Conservation (phyloP, 2,888 invertebrate species). For the Hemicrepidius hirtus region DNA sequence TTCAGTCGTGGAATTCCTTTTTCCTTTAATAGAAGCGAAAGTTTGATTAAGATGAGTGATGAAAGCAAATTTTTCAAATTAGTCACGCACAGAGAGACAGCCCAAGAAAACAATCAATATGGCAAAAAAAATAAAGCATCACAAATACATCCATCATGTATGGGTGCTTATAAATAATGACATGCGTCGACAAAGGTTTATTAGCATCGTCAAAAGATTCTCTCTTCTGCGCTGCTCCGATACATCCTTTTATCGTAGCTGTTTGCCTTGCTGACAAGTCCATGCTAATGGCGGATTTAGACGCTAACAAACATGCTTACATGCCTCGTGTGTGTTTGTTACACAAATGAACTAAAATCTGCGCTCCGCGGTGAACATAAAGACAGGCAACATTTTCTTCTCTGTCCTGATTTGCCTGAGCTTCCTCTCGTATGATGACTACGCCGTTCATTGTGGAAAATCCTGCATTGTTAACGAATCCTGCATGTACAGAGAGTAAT, state of each 20-base stretch:
- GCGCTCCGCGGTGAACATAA: slow-evolving; percentile 45
- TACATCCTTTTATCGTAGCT: slow-evolving; percentile 54
- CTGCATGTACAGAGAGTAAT: slow-evolving; percentile 11
- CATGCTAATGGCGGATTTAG: slow-evolving; percentile 70
- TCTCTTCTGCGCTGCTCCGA: slow-evolving; percentile 55
- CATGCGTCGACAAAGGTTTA: slow-evolving; percentile 68
- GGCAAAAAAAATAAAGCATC: slow-evolving; percentile 37
- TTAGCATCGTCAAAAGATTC: slow-evolving; percentile 69
- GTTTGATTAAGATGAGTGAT: slow-evolving; percentile 22
- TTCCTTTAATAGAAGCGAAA: not conserved
- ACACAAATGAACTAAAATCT: slow-evolving; percentile 64
- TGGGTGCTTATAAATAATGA: slow-evolving; percentile 63
- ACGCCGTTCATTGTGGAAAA: slow-evolving; percentile 35
- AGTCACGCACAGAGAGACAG: slow-evolving; percentile 26
- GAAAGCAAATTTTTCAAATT: slow-evolving; percentile 30
- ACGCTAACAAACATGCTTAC: slow-evolving; percentile 66
- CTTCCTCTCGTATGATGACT: slow-evolving; percentile 22
- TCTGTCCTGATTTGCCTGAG: slow-evolving; percentile 39
- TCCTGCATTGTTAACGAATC: slow-evolving; percentile 41
- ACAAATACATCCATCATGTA: slow-evolving; percentile 48
- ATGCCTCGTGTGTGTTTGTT: slow-evolving; percentile 65
- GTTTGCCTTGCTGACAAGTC: slow-evolving; percentile 59
- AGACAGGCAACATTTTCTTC: slow-evolving; percentile 39
- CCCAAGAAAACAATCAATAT: slow-evolving; percentile 20
- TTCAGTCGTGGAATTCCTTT: not conserved